These are phyloP conservation scores for Sphenodon punctatus DNA, from an alignment of 2,797 vertebrate genomes.

Conservation along the genomic window DNA sequence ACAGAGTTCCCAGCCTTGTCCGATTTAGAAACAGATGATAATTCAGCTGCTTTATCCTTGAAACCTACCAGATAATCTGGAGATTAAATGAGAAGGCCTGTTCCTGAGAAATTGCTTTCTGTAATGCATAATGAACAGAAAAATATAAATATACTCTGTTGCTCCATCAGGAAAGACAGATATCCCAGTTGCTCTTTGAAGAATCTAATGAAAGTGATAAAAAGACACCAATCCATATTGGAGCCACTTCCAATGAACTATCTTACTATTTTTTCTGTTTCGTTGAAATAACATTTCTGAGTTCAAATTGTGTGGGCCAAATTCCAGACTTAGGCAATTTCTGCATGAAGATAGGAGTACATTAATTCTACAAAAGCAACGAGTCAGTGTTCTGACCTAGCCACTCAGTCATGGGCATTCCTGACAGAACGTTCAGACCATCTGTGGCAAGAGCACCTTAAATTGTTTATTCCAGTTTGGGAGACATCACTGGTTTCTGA, in stretches of 20 bases:
- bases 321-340: not conserved
- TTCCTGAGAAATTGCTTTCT: slow-evolving; percentile 48
- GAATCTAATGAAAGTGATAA: not conserved
- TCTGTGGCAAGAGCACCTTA: not conserved
- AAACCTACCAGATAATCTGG: slow-evolving; percentile 42
- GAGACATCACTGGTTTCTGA: not conserved
- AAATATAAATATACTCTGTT: not conserved
- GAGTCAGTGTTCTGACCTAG: not conserved
- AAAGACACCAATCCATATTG: not conserved
- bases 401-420: not conserved
- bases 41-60: slow-evolving; percentile 27
- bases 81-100: slow-evolving; percentile 42
- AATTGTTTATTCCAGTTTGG: not conserved
- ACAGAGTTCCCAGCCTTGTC: not conserved
- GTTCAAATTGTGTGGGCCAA: not conserved
- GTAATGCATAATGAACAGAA: not conserved
- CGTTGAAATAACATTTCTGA: slow-evolving; percentile 3
- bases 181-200: slow-evolving; percentile 10
- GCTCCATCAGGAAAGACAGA: slow-evolving; percentile 13
- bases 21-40: slow-evolving; percentile 12
- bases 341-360: not conserved
- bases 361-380: not conserved
- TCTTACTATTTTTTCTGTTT: rapidly evolving
- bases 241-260: not conserved
- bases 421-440: not conserved